These are phyloP conservation scores for Macrotrachela quadricornifera DNA, from an alignment of 1,140 invertebrate genomes.

Conservation along the genomic window DNA sequence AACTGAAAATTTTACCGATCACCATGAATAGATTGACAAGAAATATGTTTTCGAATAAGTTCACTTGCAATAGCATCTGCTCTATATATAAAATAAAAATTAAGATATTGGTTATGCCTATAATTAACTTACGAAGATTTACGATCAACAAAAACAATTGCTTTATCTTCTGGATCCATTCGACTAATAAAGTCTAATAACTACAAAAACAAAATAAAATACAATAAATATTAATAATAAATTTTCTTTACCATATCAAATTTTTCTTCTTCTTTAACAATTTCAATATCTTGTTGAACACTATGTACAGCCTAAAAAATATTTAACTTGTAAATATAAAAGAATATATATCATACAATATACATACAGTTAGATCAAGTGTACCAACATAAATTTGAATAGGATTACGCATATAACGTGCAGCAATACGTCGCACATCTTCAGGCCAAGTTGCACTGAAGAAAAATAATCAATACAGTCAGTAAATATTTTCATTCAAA, in stretches of 20 bases:
- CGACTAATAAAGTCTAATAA: slow-evolving; percentile 37
- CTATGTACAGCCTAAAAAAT: slow-evolving; percentile 47
- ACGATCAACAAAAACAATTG: slow-evolving; percentile 65
- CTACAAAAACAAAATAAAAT: slow-evolving; percentile 18
- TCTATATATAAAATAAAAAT: slow-evolving; percentile 11
- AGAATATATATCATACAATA: neutral
- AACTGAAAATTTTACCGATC: slow-evolving; percentile 33
- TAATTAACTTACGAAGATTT: slow-evolving; percentile 36
- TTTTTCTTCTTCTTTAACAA: slow-evolving; percentile 52
- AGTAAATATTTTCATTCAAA: too few species aligned
- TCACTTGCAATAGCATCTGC: slow-evolving; percentile 60
- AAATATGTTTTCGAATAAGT: slow-evolving; percentile 42
- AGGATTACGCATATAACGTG: slow-evolving; percentile 62
- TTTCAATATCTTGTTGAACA: slow-evolving; percentile 50
- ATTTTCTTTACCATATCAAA: slow-evolving; percentile 32
- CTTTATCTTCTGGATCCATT: slow-evolving; percentile 50
- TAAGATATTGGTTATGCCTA: neutral
- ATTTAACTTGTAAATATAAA: slow-evolving; percentile 17
- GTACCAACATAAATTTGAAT: slow-evolving; percentile 67
- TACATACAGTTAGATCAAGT: slow-evolving; percentile 43
- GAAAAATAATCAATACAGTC: too few species aligned
- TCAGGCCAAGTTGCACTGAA: slow-evolving; percentile 60
- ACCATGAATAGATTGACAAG: slow-evolving; percentile 61
- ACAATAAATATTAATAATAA: neutral
- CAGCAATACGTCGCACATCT: slow-evolving; percentile 53